Evolutionary conservation across 2,797 vertebrate species (phyloP).

Genomic region (Cetoscarus ocellatus): DNA sequence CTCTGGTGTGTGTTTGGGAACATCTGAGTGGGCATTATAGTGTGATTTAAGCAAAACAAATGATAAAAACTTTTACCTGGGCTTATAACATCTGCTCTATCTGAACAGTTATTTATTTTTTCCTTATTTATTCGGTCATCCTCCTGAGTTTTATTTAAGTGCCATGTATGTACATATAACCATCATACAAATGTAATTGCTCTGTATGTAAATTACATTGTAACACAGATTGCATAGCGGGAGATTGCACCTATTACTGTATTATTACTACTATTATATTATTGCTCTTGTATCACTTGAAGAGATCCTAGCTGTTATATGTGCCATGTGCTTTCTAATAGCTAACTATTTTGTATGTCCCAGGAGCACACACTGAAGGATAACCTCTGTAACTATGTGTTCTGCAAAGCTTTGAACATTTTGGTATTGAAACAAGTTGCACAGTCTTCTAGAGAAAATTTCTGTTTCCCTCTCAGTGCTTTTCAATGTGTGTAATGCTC

Average conservation of each 20-base stretch:
- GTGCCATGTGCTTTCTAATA: constrained; percentile 80
- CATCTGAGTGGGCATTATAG: constrained; percentile 8
- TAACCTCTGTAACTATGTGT: constrained; percentile 68
- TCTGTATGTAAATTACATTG: constrained; percentile 64
- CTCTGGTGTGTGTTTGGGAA: constrained; percentile 10
- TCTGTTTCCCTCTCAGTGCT: constrained; percentile 71
- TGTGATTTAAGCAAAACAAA: no score
- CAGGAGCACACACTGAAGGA: constrained; percentile 72
- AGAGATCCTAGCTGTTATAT: constrained; percentile 74
- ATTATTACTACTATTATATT: constrained; percentile 66
- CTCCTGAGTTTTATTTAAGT: constrained; percentile 55
- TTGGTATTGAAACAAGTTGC: constrained; percentile 74
- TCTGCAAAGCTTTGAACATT: constrained; percentile 76
- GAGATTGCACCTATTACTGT: constrained; percentile 59
- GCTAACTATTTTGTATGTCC: constrained; percentile 79
- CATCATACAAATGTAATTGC: constrained; percentile 59
- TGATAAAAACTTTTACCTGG: no score
- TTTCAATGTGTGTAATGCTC: constrained; percentile 74
- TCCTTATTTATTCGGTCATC: constrained; percentile 64
- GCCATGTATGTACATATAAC: constrained; percentile 67
- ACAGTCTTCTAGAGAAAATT: constrained; percentile 66
- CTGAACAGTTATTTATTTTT: constrained; percentile 62
- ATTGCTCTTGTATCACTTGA: constrained; percentile 70
- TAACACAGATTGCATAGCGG: constrained; percentile 37
- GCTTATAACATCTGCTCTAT: no score